Conservation (phyloP, 2,113 vertebrate species). For the Tretioscincus oriximinensis region DNA sequence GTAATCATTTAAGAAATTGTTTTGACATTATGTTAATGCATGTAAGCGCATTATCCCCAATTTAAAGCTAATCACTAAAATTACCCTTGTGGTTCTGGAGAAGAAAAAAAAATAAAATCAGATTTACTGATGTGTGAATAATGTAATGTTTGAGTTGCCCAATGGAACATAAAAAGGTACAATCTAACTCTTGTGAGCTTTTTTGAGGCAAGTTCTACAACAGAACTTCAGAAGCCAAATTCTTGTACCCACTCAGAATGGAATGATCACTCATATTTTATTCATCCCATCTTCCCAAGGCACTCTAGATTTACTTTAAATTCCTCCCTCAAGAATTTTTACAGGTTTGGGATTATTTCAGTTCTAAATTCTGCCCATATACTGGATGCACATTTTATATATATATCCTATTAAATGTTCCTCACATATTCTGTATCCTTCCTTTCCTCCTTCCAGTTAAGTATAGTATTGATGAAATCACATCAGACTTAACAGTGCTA, state of each 20-base stretch:
- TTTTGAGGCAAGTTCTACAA: not conserved
- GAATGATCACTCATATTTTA: not conserved
- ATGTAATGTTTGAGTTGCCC: conserved; percentile 45
- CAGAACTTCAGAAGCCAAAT: too few relatives aligned
- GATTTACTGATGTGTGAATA: conserved; percentile 70
- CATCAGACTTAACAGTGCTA: too few relatives aligned
- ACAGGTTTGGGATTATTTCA: too few relatives aligned
- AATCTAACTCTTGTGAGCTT: not conserved
- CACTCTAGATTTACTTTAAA: too few relatives aligned
- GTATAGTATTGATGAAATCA: too few relatives aligned
- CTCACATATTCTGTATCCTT: too few relatives aligned
- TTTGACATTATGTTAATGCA: conserved; percentile 75
- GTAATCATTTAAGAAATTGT: conserved; percentile 73
- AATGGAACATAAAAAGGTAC: conserved; percentile 11
- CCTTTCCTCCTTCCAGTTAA: too few relatives aligned
- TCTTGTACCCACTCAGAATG: not conserved
- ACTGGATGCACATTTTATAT: too few relatives aligned
- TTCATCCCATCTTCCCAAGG: too few relatives aligned
- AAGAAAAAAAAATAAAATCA: conserved; percentile 57
- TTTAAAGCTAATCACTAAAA: conserved; percentile 76
- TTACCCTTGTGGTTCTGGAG: conserved; percentile 50
- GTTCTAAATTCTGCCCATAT: too few relatives aligned
- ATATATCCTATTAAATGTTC: too few relatives aligned
- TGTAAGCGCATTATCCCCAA: conserved; percentile 64
- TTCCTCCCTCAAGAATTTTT: too few relatives aligned